These are phyloP conservation scores for Triplophysa rosa DNA, from an alignment of 2,113 vertebrate genomes.

Conservation along the genomic window DNA sequence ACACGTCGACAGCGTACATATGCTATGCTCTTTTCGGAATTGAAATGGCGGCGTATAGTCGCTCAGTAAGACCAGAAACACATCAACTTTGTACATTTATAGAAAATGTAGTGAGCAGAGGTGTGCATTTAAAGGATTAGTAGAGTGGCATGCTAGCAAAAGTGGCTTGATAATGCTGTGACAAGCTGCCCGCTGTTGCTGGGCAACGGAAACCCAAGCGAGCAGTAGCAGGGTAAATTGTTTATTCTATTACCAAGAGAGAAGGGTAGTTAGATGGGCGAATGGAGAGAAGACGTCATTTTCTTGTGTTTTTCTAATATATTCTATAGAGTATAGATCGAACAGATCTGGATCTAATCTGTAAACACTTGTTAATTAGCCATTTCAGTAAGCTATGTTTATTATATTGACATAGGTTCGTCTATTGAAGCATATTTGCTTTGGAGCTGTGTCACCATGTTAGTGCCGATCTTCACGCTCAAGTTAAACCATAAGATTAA, in stretches of 20 bases:
- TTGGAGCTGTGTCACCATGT: slow-evolving; percentile 71
- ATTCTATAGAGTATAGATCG: neutral
- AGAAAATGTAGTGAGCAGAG: neutral
- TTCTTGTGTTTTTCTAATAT: neutral
- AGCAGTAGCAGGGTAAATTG: slow-evolving; percentile 60
- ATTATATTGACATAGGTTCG: neutral
- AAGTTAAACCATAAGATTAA: slow-evolving; percentile 95
- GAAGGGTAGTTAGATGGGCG: slow-evolving; percentile 38
- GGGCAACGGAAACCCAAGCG: slow-evolving; percentile 65
- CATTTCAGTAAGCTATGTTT: neutral
- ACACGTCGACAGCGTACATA: neutral
- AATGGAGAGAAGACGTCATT: neutral
- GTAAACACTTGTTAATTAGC: neutral
- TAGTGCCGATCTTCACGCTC: slow-evolving; percentile 94
- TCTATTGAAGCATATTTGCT: neutral
- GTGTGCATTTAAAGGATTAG: slow-evolving; percentile 49
- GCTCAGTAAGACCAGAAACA: neutral
- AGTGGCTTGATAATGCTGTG: slow-evolving; percentile 58
- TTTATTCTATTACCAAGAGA: slow-evolving; percentile 70
- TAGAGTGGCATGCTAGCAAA: slow-evolving; percentile 54
- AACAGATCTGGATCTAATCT: neutral
- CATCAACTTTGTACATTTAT: neutral
- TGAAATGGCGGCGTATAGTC: neutral
- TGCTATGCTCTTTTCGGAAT: neutral
- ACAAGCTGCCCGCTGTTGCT: slow-evolving; percentile 67